These are phyloP conservation scores for Gambelia wislizenii DNA, from an alignment of 2,797 vertebrate species.

Conservation along the genomic window DNA sequence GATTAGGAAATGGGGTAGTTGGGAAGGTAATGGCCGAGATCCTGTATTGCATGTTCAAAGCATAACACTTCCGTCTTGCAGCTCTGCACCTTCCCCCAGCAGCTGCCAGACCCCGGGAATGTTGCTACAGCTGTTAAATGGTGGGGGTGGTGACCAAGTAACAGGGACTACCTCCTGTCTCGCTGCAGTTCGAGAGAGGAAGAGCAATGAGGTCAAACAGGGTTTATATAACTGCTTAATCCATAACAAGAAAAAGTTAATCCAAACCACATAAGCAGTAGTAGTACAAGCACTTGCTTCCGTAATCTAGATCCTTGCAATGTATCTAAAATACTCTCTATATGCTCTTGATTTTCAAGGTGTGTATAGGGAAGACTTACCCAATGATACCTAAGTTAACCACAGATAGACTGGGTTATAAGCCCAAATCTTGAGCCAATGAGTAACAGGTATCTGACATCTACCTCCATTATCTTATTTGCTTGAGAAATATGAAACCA, in stretches of 20 bases:
- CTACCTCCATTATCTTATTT: not conserved
- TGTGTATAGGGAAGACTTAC: not conserved
- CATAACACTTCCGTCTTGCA: too few species aligned
- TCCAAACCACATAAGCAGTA: not conserved
- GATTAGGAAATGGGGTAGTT: not conserved
- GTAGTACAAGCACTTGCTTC: not conserved
- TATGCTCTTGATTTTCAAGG: not conserved
- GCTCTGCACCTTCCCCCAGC: not conserved
- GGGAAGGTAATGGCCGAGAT: not conserved
- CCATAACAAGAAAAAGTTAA: not conserved
- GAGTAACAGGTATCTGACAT: not conserved
- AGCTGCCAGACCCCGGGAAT: too few species aligned
- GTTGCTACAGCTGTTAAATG: too few species aligned
- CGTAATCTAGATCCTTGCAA: not conserved
- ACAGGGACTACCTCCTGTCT: too few species aligned
- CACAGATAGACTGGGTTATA: not conserved
- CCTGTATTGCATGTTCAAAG: too few species aligned
- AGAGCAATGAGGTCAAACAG: too few species aligned
- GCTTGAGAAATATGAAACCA: not conserved
- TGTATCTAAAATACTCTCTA: not conserved
- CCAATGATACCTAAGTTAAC: not conserved
- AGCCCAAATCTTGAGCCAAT: not conserved
- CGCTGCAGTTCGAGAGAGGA: too few species aligned
- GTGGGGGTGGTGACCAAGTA: too few species aligned
- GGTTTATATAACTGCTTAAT: not conserved